Evolutionary conservation across 1,140 invertebrate genomes (phyloP), one percentile per base, ranked within the genome.

Genomic region (Homarus americanus): DNA sequence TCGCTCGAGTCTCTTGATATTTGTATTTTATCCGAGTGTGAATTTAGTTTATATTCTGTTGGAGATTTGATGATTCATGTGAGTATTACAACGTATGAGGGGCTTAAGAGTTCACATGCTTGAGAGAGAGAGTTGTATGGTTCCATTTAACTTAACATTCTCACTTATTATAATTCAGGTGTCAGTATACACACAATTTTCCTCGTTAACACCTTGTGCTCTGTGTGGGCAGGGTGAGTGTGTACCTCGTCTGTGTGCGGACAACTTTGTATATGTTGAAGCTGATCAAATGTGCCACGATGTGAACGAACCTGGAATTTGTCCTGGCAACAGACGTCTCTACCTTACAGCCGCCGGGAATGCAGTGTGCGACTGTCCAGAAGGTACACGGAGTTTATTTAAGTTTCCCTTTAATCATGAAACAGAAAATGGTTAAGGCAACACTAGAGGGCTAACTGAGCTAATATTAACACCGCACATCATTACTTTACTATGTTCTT

Each of bases 221-320:
- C 28, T 80, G 20, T 49, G 28, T n/a, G 38, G n/a, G 0, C 82
- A 93, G 93, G 93, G 93, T 0, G 93, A 93, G 83, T 93, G 93
- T 82, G 91, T 92, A 15, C 91, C 93, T n/a, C 85, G 87, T 15
- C 73, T 93, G 41, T 93, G 93, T 82, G 72, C 88, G 3, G 86
- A 91, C 32, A 87, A 92, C 38, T 85, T 75, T 24, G 90, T 92
- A 0, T 93, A 91, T 41, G 89, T 92, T 2, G 89, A 93, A 58
- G 36, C 78, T 1, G 93, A 93, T 85, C 86, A 92, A 58, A 63
- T 93, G 88, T 93, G 93, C 58, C 93, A 93, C 63, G 89, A 93
- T 79, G 75, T 93, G 17, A 87, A 93, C 75, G 93, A 93, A 73
- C 88, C 73, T 2, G 90, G 90, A 1, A 72, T 93, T 24, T 93